phyloP scores from a whole-genome alignment of 2,888 invertebrate species.

The Amblyjoppa proteus region DNA sequence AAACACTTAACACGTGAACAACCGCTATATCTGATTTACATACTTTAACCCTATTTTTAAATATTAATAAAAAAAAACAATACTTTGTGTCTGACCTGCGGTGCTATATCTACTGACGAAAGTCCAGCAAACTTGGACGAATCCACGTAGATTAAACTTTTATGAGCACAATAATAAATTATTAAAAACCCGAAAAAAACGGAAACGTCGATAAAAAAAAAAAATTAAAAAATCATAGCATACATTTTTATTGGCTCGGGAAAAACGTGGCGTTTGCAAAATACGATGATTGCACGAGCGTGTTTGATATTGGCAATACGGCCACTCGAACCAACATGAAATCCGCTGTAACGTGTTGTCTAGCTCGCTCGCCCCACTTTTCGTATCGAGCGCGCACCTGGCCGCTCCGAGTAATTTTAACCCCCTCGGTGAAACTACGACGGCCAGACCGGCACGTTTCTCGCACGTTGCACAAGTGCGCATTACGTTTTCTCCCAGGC shows the following conservation, averaged over 20 bases:
- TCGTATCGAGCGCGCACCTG: constrained; percentile 66
- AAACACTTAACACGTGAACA: not conserved
- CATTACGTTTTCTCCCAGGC: constrained; percentile 34
- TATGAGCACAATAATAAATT: too few relatives aligned
- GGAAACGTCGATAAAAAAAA: too few relatives aligned
- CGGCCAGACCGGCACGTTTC: constrained; percentile 45
- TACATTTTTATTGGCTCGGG: too few relatives aligned
- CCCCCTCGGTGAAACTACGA: constrained; percentile 25
- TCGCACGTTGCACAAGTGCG: constrained; percentile 43
- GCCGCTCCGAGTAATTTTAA: constrained; percentile 18
- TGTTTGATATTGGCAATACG: constrained; percentile 1
- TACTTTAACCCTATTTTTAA: not conserved
- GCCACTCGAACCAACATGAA: not conserved
- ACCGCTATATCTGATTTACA: too few relatives aligned
- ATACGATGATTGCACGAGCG: not conserved
- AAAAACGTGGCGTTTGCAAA: not conserved
- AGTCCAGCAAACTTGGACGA: too few relatives aligned
- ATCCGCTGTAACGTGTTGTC: constrained; percentile 32
- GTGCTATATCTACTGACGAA: not conserved
- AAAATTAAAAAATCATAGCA: too few relatives aligned
- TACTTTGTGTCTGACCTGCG: not conserved
- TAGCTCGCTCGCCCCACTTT: constrained; percentile 70
- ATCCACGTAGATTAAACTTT: too few relatives aligned
- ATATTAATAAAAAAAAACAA: not conserved
- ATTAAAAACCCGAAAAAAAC: too few relatives aligned